Evolutionary conservation across 1,140 invertebrate species (phyloP).

Genomic region (Megalonaias nervosa): DNA sequence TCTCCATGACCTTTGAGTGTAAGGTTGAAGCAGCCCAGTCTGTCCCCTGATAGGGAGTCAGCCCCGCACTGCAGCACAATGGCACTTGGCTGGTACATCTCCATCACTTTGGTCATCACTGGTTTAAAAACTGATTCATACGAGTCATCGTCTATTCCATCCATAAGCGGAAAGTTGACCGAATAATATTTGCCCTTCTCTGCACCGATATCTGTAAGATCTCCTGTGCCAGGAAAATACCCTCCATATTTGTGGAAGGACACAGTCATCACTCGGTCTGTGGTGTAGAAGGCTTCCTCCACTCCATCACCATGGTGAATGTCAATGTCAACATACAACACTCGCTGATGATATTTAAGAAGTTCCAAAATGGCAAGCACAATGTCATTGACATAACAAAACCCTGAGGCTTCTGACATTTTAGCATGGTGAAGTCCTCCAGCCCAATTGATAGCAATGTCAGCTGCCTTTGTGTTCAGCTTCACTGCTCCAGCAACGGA

Average conservation of each 20-base stretch:
- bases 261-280: slow-evolving; percentile 99
- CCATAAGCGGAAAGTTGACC: slow-evolving; percentile 97
- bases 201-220: slow-evolving; percentile 91
- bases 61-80: slow-evolving; percentile 98
- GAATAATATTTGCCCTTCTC: slow-evolving; percentile 99
- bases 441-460: slow-evolving; percentile 99
- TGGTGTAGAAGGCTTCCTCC: slow-evolving; percentile 99
- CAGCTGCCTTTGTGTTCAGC: slow-evolving; percentile 75
- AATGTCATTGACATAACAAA: slow-evolving; percentile 99
- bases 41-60: slow-evolving; percentile 97
- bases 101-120: slow-evolving; percentile 95
- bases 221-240: slow-evolving; percentile 95
- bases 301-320: slow-evolving; percentile 99
- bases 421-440: slow-evolving; percentile 99
- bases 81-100: slow-evolving; percentile 97
- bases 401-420: slow-evolving; percentile 98
- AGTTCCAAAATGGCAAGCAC: slow-evolving; percentile 98
- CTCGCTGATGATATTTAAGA: slow-evolving; percentile 92
- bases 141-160: slow-evolving; percentile 97
- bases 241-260: slow-evolving; percentile 99
- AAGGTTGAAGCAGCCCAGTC: slow-evolving; percentile 98
- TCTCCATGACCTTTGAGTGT: slow-evolving; percentile 96
- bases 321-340: slow-evolving; percentile 99
- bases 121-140: slow-evolving; percentile 99
- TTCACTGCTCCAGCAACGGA: slow-evolving; percentile 69